Evolutionary conservation across 2,888 invertebrate genomes (phyloP).

Genomic region (Meliscaeva auricollis): DNA sequence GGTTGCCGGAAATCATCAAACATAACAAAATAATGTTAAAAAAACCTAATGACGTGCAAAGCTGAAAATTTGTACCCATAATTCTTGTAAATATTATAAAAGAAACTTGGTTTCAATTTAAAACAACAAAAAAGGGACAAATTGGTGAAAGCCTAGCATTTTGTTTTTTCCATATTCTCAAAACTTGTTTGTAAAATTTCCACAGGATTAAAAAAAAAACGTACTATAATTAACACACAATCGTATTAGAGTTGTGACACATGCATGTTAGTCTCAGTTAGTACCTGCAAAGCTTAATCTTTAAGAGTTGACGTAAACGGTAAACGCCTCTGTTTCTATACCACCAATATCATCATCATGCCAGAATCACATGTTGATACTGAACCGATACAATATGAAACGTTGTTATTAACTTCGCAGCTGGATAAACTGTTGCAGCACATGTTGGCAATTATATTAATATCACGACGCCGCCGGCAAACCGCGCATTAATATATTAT

Average conservation of each 20-base stretch:
- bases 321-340: conserved; percentile 22
- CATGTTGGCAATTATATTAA: conserved; percentile 17
- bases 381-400: not conserved
- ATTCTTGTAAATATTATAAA: too few relatives aligned
- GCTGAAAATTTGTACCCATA: too few relatives aligned
- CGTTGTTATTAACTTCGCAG: not conserved
- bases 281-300: conserved; percentile 1
- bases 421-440: conserved; percentile 22
- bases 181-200: too few relatives aligned
- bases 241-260: not conserved
- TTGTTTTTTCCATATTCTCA: too few relatives aligned
- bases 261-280: not conserved
- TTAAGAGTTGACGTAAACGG: conserved; percentile 28
- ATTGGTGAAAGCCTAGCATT: too few relatives aligned
- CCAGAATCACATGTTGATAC: conserved; percentile 31
- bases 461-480: not conserved
- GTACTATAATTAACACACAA: not conserved
- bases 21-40: too few relatives aligned
- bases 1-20: too few relatives aligned
- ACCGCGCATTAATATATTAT: not conserved
- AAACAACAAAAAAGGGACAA: too few relatives aligned
- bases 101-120: too few relatives aligned
- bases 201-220: not conserved
- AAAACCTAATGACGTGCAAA: too few relatives aligned
- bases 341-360: conserved; percentile 14